A percentile compares a stretch with the other conserved stretches of the same genome.
Evolutionary conservation across 92 coral and sea anemone species (phyloP).

Genomic region (Parazoanthus swiftii): DNA sequence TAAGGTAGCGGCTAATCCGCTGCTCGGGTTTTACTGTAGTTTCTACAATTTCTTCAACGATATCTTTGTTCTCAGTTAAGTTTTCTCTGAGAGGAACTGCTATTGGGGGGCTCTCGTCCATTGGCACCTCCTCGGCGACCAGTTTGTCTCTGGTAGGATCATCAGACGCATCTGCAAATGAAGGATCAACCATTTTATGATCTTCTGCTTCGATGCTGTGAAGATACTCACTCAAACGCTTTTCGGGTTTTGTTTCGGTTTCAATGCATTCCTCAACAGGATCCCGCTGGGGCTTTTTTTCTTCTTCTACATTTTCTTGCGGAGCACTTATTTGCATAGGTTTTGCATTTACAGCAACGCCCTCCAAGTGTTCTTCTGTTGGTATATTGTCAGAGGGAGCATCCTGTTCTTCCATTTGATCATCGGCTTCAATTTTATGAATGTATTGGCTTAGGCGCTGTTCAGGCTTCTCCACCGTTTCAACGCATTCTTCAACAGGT

Average conservation of each 20-base stretch:
- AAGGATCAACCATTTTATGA: background rate
- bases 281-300: background rate
- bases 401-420: background rate
- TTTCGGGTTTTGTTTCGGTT: slow-evolving; percentile 23
- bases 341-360: background rate
- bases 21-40: slow-evolving; percentile 22
- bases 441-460: slow-evolving; percentile 37
- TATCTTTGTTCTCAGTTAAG: background rate
- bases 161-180: background rate
- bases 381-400: background rate
- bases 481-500: slow-evolving; percentile 8
- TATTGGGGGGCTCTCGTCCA: slow-evolving; percentile 2
- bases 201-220: slow-evolving; percentile 22
- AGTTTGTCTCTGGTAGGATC: background rate
- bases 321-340: background rate
- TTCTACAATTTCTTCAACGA: slow-evolving; percentile 22
- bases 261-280: slow-evolving; percentile 27
- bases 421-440: slow-evolving; percentile 31
- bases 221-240: slow-evolving; percentile 27
- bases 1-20: slow-evolving; percentile 20
- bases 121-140: background rate
- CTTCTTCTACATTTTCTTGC: background rate
- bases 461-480: slow-evolving; percentile 2
- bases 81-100: background rate
- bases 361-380: background rate